These are phyloP conservation scores for Gibbula magus DNA, from an alignment of 2,888 invertebrate genomes.

Conservation along the genomic window DNA sequence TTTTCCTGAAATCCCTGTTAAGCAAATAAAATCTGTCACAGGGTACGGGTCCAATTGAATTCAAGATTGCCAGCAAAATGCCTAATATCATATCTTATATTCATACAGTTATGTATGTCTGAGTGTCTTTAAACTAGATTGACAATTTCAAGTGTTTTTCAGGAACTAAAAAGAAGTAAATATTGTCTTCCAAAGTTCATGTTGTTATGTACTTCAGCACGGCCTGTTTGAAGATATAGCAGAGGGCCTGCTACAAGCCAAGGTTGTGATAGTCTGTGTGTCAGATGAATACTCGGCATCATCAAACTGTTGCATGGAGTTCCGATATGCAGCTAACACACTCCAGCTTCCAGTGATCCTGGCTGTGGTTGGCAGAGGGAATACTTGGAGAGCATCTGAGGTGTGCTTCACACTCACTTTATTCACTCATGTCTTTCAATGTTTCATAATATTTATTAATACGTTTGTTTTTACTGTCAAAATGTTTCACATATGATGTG, in stretches of 20 bases:
- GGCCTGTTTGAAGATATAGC: conserved; percentile 70
- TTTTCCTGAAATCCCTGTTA: no score
- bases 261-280: conserved; percentile 67
- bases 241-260: conserved; percentile 63
- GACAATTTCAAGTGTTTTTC: no score
- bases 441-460: no score
- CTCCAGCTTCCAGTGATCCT: conserved; percentile 67
- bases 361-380: conserved; percentile 68
- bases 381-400: conserved; percentile 65
- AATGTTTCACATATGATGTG: neutral
- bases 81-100: no score
- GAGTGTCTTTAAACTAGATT: no score
- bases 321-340: conserved; percentile 66
- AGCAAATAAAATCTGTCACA: no score
- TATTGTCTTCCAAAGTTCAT: no score
- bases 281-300: conserved; percentile 69
- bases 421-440: no score
- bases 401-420: conserved; percentile 36
- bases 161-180: no score
- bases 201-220: conserved; percentile 49
- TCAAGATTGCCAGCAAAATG: no score
- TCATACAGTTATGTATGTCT: no score
- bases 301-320: conserved; percentile 66
- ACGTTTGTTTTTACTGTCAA: neutral
- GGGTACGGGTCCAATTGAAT: no score